phyloP scores from a whole-genome alignment of 2,888 invertebrate species.

The Drosophila pullipes region DNA sequence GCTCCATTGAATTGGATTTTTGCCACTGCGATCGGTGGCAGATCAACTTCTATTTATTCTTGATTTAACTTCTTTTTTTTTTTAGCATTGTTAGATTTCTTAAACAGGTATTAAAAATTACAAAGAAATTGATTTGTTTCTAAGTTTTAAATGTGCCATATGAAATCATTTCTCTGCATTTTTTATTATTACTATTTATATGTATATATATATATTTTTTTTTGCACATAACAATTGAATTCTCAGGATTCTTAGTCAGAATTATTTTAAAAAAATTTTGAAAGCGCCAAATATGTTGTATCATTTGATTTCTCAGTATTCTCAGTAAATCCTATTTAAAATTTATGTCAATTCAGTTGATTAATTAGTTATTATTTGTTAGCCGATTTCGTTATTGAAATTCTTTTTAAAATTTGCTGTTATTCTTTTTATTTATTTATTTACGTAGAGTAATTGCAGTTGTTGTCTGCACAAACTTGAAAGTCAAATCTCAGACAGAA shows the following conservation, averaged over 20 bases:
- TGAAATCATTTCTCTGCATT: background rate
- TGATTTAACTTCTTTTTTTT: background rate
- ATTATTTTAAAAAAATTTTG: background rate
- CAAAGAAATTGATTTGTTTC: background rate
- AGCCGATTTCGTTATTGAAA: background rate
- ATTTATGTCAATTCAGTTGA: background rate
- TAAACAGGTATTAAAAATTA: background rate
- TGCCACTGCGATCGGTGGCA: background rate
- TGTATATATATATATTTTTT: background rate
- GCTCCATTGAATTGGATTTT: conserved; percentile 27
- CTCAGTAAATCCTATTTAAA: background rate
- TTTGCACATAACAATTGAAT: background rate
- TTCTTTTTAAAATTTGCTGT: background rate
- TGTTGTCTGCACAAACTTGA: background rate
- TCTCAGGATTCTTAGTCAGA: background rate
- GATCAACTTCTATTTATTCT: background rate
- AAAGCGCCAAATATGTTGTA: background rate
- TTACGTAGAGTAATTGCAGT: background rate
- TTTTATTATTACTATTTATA: background rate
- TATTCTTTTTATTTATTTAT: background rate
- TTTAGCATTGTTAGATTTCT: background rate
- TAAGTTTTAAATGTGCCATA: background rate
- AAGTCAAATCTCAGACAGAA: background rate
- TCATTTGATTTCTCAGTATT: background rate
- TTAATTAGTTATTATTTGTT: background rate